A percentile compares a stretch with the other conserved stretches of the same genome.
phyloP scores from a whole-genome alignment of 2,888 invertebrate genomes.

The Frankliniella fusca region DNA sequence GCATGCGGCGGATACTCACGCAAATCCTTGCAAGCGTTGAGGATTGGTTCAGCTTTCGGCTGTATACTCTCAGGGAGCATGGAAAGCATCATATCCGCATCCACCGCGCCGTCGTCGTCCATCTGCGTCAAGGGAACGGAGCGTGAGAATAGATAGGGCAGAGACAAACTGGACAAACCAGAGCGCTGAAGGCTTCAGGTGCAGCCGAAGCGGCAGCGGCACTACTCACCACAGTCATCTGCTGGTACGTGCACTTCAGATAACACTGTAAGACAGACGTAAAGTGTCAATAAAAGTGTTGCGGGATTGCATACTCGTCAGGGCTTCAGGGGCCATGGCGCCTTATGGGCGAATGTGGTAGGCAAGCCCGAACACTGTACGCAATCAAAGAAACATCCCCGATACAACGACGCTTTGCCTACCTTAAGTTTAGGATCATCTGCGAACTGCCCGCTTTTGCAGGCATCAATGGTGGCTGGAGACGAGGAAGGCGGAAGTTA shows the following conservation, averaged over 20 bases:
- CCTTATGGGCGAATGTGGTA: no score
- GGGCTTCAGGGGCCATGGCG: no score
- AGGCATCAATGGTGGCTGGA: not conserved
- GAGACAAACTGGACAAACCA: not conserved
- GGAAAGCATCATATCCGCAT: slow-evolving; percentile 1
- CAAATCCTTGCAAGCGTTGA: not conserved
- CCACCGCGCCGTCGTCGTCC: not conserved
- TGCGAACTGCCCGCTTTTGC: not conserved
- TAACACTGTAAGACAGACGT: not conserved
- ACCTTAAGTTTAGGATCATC: slow-evolving; percentile 1
- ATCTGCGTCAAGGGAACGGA: not conserved
- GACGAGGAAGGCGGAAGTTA: not conserved
- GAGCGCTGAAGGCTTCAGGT: not conserved
- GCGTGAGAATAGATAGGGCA: no score
- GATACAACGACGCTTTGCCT: not conserved
- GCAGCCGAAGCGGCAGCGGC: not conserved
- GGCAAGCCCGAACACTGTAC: no score
- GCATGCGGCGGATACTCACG: not conserved
- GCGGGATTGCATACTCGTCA: not conserved
- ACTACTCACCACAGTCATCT: slow-evolving; percentile 15
- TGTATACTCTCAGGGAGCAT: not conserved
- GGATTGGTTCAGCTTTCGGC: not conserved
- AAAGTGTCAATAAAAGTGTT: not conserved
- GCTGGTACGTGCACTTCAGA: not conserved
- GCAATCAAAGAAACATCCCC: not conserved